Base-by-base conservation (phyloP, 2,797 vertebrate genomes). In the Corythornis leucogaster region DNA sequence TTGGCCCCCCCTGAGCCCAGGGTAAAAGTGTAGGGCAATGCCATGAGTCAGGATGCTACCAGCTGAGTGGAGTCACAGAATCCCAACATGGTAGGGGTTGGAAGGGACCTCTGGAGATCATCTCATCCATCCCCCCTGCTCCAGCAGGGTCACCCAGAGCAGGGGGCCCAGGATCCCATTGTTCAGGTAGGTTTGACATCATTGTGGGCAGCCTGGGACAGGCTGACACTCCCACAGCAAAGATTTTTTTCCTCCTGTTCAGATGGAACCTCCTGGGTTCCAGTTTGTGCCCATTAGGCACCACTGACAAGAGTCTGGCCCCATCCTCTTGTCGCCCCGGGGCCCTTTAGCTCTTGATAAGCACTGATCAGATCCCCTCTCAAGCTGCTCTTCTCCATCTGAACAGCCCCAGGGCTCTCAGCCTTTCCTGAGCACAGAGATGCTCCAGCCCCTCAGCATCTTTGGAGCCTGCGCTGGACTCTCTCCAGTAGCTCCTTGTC, bases 11-110 rank as follows among this genome's bases (percentile, higher is more conserved):
- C 21, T 1, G 1, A 40, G 43, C 64, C 57, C 6, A 4, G 28
- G 48, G 15, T 18, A 9, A 14, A 50, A 31, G 18, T 0, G 1
- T 28, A 5, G 10, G 10, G 25, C 38, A 54, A 7, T 67, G 50
- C 42, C 19, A 18, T 12, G 57, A 58, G 33, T 77, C 13, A 15
- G 55, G 79, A 46, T 5, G 3, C 35, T 77, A n/a, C 12, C 61
- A 80, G 51, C 58, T 84, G 33, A 0, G 2, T 40, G 28, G n/a
- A 67, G 3, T 22, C n/a, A 31, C 20, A 57, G 54, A 33, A 33
- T 57, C 30, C 53, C 54, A 57, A 13, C n/a, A 33, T 33, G n/a
- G 30, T 57, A 12, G n/a, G 30, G 28, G 30, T 58, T 58, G 31
- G 55, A 35, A 58, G 55, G 13, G 31, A 35, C 54, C 54, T 57